Percentiles rank a stretch among this genome's conserved stretches.
phyloP scores from a whole-genome alignment of 2,113 vertebrate genomes.

The Burhinus oedicnemus region DNA sequence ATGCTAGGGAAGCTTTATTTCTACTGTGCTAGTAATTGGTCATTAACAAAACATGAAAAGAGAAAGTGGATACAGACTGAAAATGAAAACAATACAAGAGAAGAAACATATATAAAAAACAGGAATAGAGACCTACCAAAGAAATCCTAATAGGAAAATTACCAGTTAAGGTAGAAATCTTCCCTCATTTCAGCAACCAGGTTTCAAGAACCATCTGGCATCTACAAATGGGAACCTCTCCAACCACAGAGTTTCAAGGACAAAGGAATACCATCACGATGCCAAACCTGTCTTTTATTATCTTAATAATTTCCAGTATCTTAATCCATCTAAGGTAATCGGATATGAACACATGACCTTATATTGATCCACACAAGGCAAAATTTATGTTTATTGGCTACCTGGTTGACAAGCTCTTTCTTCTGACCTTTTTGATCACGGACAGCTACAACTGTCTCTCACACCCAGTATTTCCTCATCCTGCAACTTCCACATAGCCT shows the following conservation, averaged over 20 bases:
- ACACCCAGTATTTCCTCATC: not conserved
- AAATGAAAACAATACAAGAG: not conserved
- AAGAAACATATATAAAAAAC: not conserved
- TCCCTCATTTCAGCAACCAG: not conserved
- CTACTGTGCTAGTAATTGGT: not conserved
- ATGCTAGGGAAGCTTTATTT: not conserved
- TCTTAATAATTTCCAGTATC: not conserved
- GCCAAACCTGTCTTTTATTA: not conserved
- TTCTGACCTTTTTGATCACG: not conserved
- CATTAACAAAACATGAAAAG: not conserved
- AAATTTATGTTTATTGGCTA: conserved; percentile 1
- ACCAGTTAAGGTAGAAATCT: not conserved
- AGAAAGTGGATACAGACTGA: not conserved
- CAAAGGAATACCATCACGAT: not conserved
- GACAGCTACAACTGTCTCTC: not conserved
- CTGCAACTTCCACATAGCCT: not conserved
- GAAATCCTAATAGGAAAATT: not conserved
- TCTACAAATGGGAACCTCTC: not conserved
- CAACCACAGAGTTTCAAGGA: not conserved
- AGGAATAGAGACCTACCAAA: not conserved
- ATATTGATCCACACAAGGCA: conserved; percentile 10
- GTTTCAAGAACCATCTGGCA: not conserved
- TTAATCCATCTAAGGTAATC: not conserved
- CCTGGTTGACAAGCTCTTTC: not conserved
- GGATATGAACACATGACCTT: not conserved